Evolutionary conservation across 2,888 invertebrate species (phyloP), one percentile per base, ranked within the genome.

Genomic region (Amblyteles armatorius): DNA sequence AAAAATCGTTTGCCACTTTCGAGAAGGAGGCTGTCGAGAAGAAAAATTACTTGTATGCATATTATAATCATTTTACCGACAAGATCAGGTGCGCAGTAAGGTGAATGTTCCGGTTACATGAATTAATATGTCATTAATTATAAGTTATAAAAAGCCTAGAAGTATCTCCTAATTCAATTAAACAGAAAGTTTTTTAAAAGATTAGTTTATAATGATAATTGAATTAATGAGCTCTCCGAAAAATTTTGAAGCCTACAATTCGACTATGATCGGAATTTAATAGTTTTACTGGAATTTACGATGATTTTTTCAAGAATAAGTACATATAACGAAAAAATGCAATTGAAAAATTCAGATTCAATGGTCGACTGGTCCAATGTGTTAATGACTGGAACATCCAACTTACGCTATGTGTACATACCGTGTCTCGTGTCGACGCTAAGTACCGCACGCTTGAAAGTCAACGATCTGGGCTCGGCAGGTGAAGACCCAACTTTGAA

Each of bases 391-490:
- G 26, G 13, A 6, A 40, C 36, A 16, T 57, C 16, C 16, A 26
- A 22, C 57, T 40, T 16, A 13, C 16, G n/a, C 33, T 22, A 52
- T 40, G 33, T 52, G 40, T 79, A 83, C 87, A 26, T 72, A 93
- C 93, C 92, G 90, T 92, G 90, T 86, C 89, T 91, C 50, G 90
- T 88, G 67, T 91, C 91, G 29, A 93, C 76, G 68, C 91, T 88
- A 57, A 94, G 87, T 1, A 86, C 81, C 0, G 87, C 76, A 52
- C 86, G 81, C 81, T 91, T 91, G 44, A 89, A 91, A 65, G 16
- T 76, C 65, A 93, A 87, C 3, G 89, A 67, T 3, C 85, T 83
- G 5, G 88, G 74, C n/a, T 88, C 88, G 1, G 68, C 48, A 7
- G 73, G 67, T 9, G 60, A 74, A 72, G 88, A 87, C 78, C 91